A percentile compares a stretch with the other conserved stretches of the same genome.
These are phyloP conservation scores for Drosophila sp. DNA, from an alignment of 1,140 invertebrate species.

Conservation along the genomic window DNA sequence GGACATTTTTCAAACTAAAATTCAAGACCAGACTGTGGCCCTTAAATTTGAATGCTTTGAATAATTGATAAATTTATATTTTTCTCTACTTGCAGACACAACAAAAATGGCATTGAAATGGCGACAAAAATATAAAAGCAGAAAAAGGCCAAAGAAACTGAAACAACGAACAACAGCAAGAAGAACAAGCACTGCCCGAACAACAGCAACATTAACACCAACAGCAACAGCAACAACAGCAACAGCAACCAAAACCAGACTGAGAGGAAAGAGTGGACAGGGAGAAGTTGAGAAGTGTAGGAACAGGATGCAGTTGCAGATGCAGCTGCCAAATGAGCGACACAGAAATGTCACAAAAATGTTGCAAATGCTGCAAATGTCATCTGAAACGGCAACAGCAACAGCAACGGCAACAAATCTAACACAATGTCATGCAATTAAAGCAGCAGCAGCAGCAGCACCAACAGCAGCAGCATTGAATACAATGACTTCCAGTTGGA, in stretches of 20 bases:
- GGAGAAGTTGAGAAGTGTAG: constrained; percentile 13
- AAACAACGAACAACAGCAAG: constrained; percentile 63
- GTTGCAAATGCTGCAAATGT: constrained; percentile 59
- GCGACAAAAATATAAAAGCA: constrained; percentile 82
- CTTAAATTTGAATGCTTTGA: background rate
- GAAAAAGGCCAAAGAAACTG: constrained; percentile 79
- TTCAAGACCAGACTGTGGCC: too few relatives aligned
- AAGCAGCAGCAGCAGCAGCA: constrained; percentile 51
- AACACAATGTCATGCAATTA: constrained; percentile 75
- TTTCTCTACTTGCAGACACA: constrained; percentile 48
- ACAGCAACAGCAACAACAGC: constrained; percentile 35
- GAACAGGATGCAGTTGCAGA: constrained; percentile 33
- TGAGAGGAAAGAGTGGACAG: constrained; percentile 41
- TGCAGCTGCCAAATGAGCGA: constrained; percentile 59
- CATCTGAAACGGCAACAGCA: constrained; percentile 37
- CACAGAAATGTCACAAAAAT: constrained; percentile 63
- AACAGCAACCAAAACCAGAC: constrained; percentile 48
- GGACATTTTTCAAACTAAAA: too few relatives aligned
- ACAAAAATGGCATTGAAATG: constrained; percentile 82
- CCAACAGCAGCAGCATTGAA: constrained; percentile 43
- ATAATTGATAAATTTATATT: background rate
- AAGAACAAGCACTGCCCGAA: constrained; percentile 63
- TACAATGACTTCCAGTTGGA: constrained; percentile 56
- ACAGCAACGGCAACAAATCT: constrained; percentile 38
- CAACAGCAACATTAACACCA: constrained; percentile 42